phyloP scores from a whole-genome alignment of 2,888 invertebrate genomes.

The Apoda limacodes region DNA sequence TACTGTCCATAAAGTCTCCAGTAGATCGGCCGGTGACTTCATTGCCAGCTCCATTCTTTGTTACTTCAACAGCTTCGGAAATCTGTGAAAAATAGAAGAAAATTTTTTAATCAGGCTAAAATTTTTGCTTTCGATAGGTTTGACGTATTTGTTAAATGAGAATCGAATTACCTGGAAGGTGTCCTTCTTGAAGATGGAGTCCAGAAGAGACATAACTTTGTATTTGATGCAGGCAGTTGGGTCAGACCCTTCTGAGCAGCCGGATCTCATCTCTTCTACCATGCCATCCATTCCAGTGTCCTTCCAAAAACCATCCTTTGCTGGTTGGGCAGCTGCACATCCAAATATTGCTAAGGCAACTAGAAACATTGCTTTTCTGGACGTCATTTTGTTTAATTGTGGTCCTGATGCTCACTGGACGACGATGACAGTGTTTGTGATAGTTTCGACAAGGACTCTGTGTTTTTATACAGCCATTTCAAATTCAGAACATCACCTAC shows the following conservation, averaged over 20 bases:
- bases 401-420: slow-evolving; percentile 50
- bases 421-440: slow-evolving; percentile 56
- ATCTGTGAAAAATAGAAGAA: slow-evolving; percentile 61
- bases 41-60: slow-evolving; percentile 76
- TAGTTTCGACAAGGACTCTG: slow-evolving; percentile 56
- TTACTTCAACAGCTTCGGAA: slow-evolving; percentile 80
- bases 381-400: slow-evolving; percentile 46
- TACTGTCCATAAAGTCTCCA: slow-evolving; percentile 74
- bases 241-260: slow-evolving; percentile 81
- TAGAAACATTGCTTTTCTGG: slow-evolving; percentile 59
- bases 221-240: slow-evolving; percentile 86
- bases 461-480: slow-evolving; percentile 70
- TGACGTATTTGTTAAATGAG: slow-evolving; percentile 11
- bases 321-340: slow-evolving; percentile 71
- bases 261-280: slow-evolving; percentile 81
- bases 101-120: neutral
- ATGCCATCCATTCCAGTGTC: slow-evolving; percentile 78
- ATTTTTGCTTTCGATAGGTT: slow-evolving; percentile 3
- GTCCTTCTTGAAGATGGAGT: slow-evolving; percentile 83
- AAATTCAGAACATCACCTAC: slow-evolving; percentile 57
- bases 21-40: slow-evolving; percentile 71
- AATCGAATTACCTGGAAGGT: slow-evolving; percentile 74
- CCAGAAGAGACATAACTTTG: slow-evolving; percentile 83
- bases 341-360: slow-evolving; percentile 67
- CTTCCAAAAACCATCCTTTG: slow-evolving; percentile 76